Evolutionary conservation across 2,113 vertebrate species (phyloP), one percentile per base, ranked within the genome.

Genomic region (Maccullochella peelii): DNA sequence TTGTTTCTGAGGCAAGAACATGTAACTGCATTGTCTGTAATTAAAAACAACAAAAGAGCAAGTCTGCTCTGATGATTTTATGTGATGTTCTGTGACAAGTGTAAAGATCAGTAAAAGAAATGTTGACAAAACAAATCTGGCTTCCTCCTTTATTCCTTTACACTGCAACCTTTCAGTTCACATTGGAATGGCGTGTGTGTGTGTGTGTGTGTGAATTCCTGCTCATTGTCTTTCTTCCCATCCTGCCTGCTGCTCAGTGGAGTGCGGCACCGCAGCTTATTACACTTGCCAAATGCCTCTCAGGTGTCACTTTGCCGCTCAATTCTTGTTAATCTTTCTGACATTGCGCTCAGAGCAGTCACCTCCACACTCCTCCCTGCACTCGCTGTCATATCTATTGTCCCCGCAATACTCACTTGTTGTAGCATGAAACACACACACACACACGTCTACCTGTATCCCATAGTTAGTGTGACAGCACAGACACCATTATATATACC

Each of bases 81-180:
- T 93, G 93, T 95, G 90, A 92, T 93, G 91, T 93, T 93, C 86
- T 93, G 91, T 94, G 94, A 91, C 78, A 89, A 86, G 65, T 93
- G 92, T 93, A 91, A 91, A 91, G 89, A 85, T 88, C 83, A 94
- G 89, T 93, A 93, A 95, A 94, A 88, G 88, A 89, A 89, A 82
- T 87, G 86, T 87, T 78, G 47, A 80, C 79, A 80, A 86, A 75
- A 75, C 38, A 50, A 20, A 49, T 18, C 52, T 0, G 6, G 50
- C 55, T n/a, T 79, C 27, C 55, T 87, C 27, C 23, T 82, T 79
- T 50, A 12, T 79, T 87, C 52, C 38, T 79, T 66, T 55, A n/a
- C 58, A 52, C 77, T 70, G 18, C 73, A 36, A 16, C 62, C 38
- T 36, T 33, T n/a, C 52, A 52, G 57, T 50, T 69, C 44, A 70